phyloP scores from a whole-genome alignment of 2,113 vertebrate species.

The Martes martes region DNA sequence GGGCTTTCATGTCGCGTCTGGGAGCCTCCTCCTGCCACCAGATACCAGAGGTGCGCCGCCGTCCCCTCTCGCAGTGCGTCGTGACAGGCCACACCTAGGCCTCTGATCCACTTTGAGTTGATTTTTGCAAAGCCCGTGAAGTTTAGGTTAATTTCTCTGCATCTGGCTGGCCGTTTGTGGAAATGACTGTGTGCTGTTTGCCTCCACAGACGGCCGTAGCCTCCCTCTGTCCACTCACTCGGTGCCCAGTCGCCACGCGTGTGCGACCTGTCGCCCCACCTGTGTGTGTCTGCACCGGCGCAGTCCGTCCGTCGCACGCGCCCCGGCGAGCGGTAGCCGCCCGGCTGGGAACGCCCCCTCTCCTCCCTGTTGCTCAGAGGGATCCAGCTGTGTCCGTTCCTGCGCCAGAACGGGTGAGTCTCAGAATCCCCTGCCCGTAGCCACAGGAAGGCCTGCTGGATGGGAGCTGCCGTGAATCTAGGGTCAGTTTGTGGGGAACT shows the following conservation, averaged over 20 bases:
- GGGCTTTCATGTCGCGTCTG: too few species aligned
- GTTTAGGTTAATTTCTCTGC: not conserved
- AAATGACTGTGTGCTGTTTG: accelerated
- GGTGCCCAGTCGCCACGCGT: accelerated
- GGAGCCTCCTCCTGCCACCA: too few species aligned
- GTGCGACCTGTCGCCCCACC: not conserved
- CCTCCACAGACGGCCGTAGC: accelerated
- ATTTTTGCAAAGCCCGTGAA: not conserved
- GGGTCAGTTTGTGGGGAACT: too few species aligned
- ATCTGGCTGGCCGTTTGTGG: not conserved
- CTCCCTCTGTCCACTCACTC: too few species aligned
- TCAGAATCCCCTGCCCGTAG: not conserved
- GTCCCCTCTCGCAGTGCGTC: too few species aligned
- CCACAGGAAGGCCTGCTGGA: not conserved
- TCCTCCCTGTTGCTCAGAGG: not conserved
- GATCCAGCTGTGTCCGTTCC: not conserved
- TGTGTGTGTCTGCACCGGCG: not conserved
- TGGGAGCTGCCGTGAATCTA: not conserved
- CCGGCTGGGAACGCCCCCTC: not conserved
- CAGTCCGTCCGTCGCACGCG: too few species aligned
- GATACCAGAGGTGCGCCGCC: too few species aligned
- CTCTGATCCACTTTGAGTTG: not conserved
- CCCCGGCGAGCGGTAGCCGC: too few species aligned
- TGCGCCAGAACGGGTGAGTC: too few species aligned
- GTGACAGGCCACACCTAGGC: too few species aligned